phyloP scores from a whole-genome alignment of 2,113 vertebrate genomes.

The Alectura lathami region DNA sequence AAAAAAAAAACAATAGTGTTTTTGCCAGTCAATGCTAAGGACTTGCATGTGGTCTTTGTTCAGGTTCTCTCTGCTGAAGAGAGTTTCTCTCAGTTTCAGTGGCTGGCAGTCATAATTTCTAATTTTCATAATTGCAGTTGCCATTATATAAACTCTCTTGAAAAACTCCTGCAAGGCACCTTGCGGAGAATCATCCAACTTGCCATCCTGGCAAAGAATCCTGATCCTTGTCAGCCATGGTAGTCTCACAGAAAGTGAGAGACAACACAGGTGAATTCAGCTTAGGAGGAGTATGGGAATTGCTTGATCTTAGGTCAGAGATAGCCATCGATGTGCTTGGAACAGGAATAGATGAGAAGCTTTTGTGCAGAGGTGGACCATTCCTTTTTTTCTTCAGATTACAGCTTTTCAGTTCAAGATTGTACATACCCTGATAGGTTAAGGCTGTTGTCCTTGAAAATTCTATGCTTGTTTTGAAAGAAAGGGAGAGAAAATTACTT shows the following conservation, averaged over 20 bases:
- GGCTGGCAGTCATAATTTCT: background rate
- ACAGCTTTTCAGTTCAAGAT: background rate
- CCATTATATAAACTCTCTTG: background rate
- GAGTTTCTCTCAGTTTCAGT: background rate
- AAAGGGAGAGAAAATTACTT: background rate
- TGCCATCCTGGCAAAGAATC: background rate
- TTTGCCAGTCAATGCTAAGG: background rate
- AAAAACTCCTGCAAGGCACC: background rate
- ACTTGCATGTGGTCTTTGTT: background rate
- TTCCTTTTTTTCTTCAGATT: background rate
- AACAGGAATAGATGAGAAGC: background rate
- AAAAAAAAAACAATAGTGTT: background rate
- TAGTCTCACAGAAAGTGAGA: background rate
- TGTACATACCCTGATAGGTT: rapidly evolving
- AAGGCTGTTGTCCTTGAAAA: background rate
- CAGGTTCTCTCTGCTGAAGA: background rate
- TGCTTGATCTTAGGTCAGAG: background rate
- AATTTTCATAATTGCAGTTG: slow-evolving; percentile 7
- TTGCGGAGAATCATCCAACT: background rate
- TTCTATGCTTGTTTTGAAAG: background rate
- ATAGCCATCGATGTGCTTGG: background rate
- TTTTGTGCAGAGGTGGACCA: background rate
- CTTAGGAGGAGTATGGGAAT: background rate
- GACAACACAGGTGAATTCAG: background rate
- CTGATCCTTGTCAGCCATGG: background rate